These are phyloP conservation scores for Periphyllus acericola DNA, from an alignment of 2,888 invertebrate species.

Conservation along the genomic window DNA sequence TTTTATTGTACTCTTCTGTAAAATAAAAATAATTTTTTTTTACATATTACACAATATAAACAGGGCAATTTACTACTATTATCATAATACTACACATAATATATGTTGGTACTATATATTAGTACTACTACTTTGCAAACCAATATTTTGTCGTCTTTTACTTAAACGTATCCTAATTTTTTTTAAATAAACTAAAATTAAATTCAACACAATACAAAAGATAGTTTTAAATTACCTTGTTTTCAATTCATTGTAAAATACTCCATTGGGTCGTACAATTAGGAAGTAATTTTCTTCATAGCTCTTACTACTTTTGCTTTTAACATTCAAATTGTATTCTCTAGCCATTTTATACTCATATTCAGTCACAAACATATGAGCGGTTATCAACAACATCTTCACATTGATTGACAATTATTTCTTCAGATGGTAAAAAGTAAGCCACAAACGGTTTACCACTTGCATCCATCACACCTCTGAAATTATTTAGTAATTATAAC, in stretches of 20 bases:
- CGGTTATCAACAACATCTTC: constrained; percentile 80
- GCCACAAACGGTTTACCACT: constrained; percentile 99
- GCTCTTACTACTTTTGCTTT: too few relatives aligned
- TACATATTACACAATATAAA: too few relatives aligned
- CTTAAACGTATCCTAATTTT: constrained; percentile 83
- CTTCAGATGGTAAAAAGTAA: constrained; percentile 95
- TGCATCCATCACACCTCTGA: constrained; percentile 98
- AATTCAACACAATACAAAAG: background rate
- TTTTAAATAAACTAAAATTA: constrained; percentile 41
- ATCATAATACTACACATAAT: too few relatives aligned
- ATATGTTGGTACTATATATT: too few relatives aligned
- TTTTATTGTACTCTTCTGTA: too few relatives aligned
- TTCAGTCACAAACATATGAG: constrained; percentile 87
- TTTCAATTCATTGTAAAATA: too few relatives aligned
- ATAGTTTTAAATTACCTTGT: constrained; percentile 71
- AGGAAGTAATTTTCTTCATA: too few relatives aligned
- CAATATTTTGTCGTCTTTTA: constrained; percentile 85
- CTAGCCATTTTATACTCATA: constrained; percentile 98
- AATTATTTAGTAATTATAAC: too few relatives aligned
- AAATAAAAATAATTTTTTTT: too few relatives aligned
- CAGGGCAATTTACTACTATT: too few relatives aligned
- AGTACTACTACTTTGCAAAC: constrained; percentile 77
- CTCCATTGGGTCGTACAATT: too few relatives aligned
- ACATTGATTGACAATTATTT: constrained; percentile 88
- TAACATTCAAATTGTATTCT: constrained; percentile 99